Evolutionary conservation across 2,797 vertebrate genomes (phyloP).

Genomic region (Aulostomus chinensis): DNA sequence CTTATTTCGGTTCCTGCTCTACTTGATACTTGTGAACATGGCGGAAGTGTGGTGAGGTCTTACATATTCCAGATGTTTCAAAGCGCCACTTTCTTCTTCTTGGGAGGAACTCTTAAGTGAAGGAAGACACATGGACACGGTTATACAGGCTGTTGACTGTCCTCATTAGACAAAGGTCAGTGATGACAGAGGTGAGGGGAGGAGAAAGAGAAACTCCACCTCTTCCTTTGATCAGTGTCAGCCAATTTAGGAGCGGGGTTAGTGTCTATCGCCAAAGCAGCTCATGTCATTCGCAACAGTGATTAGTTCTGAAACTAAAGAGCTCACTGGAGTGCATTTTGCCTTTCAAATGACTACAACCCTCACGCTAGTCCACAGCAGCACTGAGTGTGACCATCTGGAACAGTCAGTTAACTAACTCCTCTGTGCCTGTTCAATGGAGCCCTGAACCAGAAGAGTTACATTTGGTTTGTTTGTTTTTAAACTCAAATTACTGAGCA

Average conservation of each 20-base stretch:
- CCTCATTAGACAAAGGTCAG: slow-evolving; percentile 16
- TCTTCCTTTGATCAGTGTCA: slow-evolving; percentile 7
- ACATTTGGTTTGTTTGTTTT: no score
- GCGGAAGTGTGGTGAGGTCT: slow-evolving; percentile 54
- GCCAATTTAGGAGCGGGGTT: slow-evolving; percentile 21
- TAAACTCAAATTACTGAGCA: no score
- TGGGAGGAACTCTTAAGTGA: slow-evolving; percentile 65
- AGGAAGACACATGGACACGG: slow-evolving; percentile 74
- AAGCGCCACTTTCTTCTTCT: slow-evolving; percentile 70
- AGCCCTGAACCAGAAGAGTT: no score
- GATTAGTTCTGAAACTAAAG: slow-evolving; percentile 11
- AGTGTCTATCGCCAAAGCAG: slow-evolving; percentile 31
- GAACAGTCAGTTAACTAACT: no score
- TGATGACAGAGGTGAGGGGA: slow-evolving; percentile 8
- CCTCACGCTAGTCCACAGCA: no score
- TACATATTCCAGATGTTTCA: slow-evolving; percentile 82
- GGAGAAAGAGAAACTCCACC: background rate
- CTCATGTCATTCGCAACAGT: background rate
- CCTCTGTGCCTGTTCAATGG: no score
- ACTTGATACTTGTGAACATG: slow-evolving; percentile 12
- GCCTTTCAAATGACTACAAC: no score
- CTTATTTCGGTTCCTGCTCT: background rate
- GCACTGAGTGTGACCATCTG: no score
- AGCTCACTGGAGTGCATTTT: no score
- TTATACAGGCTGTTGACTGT: slow-evolving; percentile 49